These are phyloP conservation scores for Corapipo altera DNA, from an alignment of 2,113 vertebrate species.

Conservation along the genomic window DNA sequence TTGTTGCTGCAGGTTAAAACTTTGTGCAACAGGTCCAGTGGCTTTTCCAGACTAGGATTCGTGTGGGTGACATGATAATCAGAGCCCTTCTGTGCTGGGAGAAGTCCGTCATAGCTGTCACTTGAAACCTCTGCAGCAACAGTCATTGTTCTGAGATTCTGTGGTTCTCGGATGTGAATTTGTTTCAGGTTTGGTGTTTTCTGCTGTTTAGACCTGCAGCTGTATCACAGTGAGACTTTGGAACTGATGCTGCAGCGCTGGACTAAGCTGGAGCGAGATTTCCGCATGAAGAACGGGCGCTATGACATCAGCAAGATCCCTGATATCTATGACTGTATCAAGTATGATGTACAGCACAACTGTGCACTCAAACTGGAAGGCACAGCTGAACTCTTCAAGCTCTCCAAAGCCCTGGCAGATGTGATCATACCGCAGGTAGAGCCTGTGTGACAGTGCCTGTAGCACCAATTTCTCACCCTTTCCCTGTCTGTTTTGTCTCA, in stretches of 20 bases:
- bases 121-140: neutral
- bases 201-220: conserved; percentile 83
- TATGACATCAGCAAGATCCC: conserved; percentile 99
- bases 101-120: neutral
- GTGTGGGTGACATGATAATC: neutral
- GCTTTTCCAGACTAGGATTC: neutral
- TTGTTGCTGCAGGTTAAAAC: neutral
- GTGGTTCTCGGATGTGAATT: neutral
- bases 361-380: conserved; percentile 86
- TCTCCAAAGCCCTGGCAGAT: conserved; percentile 92
- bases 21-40: neutral
- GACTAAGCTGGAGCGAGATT: conserved; percentile 94
- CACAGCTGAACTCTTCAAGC: conserved; percentile 88
- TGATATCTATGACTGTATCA: conserved; percentile 97
- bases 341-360: conserved; percentile 97
- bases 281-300: conserved; percentile 92
- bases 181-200: neutral
- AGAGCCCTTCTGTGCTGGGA: neutral
- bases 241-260: conserved; percentile 98
- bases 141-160: neutral
- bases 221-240: conserved; percentile 95
- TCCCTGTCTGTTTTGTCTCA: neutral
- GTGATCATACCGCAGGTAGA: conserved; percentile 94
- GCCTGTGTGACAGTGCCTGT: neutral
- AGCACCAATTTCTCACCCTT: neutral